Percentiles rank a stretch among this genome's conserved stretches.
Evolutionary conservation across 1,140 invertebrate species (phyloP).

Genomic region (Lepidurus couesii): DNA sequence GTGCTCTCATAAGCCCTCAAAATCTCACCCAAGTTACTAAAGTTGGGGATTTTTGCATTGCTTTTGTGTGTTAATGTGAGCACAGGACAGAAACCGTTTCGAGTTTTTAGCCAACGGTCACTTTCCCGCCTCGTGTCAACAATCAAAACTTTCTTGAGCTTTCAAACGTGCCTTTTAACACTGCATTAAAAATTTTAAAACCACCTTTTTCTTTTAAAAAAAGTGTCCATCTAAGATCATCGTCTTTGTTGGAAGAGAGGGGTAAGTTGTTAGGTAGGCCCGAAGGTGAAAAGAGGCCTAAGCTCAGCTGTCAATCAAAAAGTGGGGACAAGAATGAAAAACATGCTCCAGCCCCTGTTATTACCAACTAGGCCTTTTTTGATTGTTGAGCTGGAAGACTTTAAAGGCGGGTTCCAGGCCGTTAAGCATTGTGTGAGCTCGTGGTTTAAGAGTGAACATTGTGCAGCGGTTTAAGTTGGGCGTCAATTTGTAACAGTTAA

Average conservation of each 20-base stretch:
- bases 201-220: neutral
- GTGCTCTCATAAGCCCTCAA: neutral
- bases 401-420: neutral
- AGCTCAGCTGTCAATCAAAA: neutral
- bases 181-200: too few relatives aligned
- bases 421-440: neutral
- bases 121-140: too few relatives aligned
- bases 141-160: too few relatives aligned
- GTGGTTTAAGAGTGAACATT: neutral
- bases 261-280: neutral
- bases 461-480: neutral
- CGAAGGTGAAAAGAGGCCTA: neutral
- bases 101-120: neutral
- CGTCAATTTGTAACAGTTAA: neutral
- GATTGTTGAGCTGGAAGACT: neutral
- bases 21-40: neutral
- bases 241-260: neutral
- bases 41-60: neutral
- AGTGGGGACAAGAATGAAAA: neutral
- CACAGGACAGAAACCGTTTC: neutral
- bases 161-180: too few relatives aligned
- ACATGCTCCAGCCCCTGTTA: neutral
- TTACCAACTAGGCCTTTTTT: neutral
- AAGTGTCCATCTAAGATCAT: neutral
- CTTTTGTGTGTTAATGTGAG: slow-evolving; percentile 9